These are phyloP conservation scores for Podarcis muralis DNA, from an alignment of 2,113 vertebrate species.

Conservation along the genomic window DNA sequence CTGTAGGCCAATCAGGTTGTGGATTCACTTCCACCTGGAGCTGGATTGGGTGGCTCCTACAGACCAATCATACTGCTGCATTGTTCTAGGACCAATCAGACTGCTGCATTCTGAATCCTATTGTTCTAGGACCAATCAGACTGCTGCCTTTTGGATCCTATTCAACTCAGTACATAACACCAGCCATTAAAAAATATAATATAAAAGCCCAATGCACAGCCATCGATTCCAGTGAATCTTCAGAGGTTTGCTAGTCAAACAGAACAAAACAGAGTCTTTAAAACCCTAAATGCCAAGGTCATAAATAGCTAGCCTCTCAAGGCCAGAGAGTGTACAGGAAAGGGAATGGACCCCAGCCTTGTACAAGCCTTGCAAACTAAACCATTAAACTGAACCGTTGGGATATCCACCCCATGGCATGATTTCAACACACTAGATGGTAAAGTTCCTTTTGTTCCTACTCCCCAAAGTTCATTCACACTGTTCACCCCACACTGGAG, in stretches of 20 bases:
- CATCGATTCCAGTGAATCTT: slow-evolving; percentile 39
- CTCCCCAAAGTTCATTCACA: not conserved
- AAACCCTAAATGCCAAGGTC: slow-evolving; percentile 30
- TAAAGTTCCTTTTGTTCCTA: rapidly evolving
- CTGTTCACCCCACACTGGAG: slow-evolving; percentile 35
- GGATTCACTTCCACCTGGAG: too few species aligned
- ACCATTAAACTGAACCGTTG: rapidly evolving
- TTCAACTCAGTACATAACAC: too few species aligned
- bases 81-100: too few species aligned
- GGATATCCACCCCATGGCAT: rapidly evolving
- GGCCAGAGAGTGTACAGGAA: not conserved
- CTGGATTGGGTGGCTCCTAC: too few species aligned
- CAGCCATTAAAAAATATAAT: slow-evolving; percentile 44
- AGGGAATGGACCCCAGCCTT: rapidly evolving
- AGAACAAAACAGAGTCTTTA: slow-evolving; percentile 41
- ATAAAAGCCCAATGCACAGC: slow-evolving; percentile 18
- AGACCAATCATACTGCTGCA: too few species aligned
- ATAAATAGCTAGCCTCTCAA: slow-evolving; percentile 14
- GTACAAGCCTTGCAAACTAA: rapidly evolving
- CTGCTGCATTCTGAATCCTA: too few species aligned
- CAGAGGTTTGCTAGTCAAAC: slow-evolving; percentile 48
- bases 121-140: too few species aligned
- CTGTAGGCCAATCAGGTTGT: too few species aligned
- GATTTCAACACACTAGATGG: rapidly evolving
- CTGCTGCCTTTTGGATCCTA: too few species aligned